phyloP scores from a whole-genome alignment of 1,140 invertebrate genomes.

The Drosophila bipectinata region DNA sequence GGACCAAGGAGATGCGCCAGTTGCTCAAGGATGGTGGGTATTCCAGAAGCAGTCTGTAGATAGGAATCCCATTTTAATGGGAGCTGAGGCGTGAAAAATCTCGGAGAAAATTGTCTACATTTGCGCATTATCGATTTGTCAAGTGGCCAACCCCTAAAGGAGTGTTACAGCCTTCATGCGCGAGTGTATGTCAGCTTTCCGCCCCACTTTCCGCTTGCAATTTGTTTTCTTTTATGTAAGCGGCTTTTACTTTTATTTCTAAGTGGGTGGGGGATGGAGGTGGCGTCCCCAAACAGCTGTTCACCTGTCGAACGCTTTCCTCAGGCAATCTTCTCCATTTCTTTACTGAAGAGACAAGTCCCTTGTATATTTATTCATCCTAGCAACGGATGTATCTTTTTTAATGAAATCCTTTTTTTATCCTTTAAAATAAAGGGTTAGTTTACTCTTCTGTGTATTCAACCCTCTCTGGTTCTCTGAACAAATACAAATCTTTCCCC shows the following conservation, averaged over 20 bases:
- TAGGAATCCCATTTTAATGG: not conserved
- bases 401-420: too few relatives aligned
- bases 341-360: not conserved
- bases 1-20: conserved; percentile 94
- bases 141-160: conserved; percentile 50
- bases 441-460: not conserved
- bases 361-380: too few relatives aligned
- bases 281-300: conserved; percentile 35
- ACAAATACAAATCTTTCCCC: not conserved
- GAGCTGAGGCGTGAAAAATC: not conserved
- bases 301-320: conserved; percentile 41
- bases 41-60: not conserved
- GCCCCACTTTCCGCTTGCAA: conserved; percentile 36
- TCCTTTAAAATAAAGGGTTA: too few relatives aligned
- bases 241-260: conserved; percentile 44
- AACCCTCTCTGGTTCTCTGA: not conserved
- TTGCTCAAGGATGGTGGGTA: conserved; percentile 92
- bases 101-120: conserved; percentile 73
- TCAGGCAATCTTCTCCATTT: not conserved
- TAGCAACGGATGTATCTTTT: too few relatives aligned
- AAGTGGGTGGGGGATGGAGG: not conserved
- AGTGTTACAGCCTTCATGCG: conserved; percentile 36
- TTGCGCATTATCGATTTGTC: conserved; percentile 78
- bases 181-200: conserved; percentile 32
- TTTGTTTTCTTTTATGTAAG: conserved; percentile 58